phyloP scores from a whole-genome alignment of 2,113 vertebrate species.

The Alouatta palliata region DNA sequence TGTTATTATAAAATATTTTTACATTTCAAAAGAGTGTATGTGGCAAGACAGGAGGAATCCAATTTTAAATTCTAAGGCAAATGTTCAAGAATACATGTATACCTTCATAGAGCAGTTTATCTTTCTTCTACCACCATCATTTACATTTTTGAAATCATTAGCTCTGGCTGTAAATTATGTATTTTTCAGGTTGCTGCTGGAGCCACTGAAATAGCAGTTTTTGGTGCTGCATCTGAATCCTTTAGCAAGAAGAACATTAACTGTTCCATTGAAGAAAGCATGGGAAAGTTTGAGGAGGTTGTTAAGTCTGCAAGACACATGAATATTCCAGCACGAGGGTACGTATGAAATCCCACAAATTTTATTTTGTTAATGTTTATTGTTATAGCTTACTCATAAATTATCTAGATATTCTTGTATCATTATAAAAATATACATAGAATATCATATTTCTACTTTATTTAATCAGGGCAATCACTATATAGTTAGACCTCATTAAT shows the following conservation, averaged over 20 bases:
- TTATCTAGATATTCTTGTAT: neutral
- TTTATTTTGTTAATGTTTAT: neutral
- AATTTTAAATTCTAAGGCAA: neutral
- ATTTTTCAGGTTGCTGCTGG: constrained; percentile 92
- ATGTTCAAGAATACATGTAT: neutral
- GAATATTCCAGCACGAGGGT: constrained; percentile 94
- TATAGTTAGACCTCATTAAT: neutral
- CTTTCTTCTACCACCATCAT: neutral
- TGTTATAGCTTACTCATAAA: neutral
- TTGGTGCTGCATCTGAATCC: constrained; percentile 95
- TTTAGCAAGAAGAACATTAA: constrained; percentile 96
- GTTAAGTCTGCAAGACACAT: constrained; percentile 87
- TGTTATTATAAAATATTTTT: constrained; percentile 20
- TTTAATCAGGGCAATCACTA: neutral
- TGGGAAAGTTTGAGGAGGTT: constrained; percentile 92
- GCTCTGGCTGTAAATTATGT: constrained; percentile 62
- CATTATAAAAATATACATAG: neutral
- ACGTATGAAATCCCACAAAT: constrained; percentile 75
- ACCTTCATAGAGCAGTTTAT: neutral
- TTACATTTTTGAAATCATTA: neutral
- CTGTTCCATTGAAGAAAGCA: constrained; percentile 96
- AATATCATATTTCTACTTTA: neutral
- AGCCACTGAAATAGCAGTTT: constrained; percentile 94
- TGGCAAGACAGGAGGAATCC: neutral
- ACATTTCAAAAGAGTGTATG: neutral